Conservation (phyloP, 2,113 vertebrate species). For the Forbesichthys papilliferus region DNA sequence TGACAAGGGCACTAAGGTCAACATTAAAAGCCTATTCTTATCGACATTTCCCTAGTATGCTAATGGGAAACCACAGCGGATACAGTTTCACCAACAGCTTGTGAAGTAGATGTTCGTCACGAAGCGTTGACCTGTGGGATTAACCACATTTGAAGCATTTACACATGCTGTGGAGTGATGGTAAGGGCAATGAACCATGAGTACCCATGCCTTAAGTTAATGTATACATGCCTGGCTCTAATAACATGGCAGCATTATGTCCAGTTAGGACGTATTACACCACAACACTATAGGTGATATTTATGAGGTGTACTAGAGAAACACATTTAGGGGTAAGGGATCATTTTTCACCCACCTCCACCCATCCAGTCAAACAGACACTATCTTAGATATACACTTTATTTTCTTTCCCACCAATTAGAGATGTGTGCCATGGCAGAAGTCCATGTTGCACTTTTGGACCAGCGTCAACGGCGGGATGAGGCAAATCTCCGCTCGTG, state of each 20-base stretch:
- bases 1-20: conserved; percentile 15
- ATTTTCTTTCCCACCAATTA: conserved; percentile 52
- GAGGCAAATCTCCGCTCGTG: conserved; percentile 62
- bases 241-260: too few species aligned
- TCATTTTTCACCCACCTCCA: too few species aligned
- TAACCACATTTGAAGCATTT: conserved; percentile 24
- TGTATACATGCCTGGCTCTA: too few species aligned
- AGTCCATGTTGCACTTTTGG: conserved; percentile 63
- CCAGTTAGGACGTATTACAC: too few species aligned
- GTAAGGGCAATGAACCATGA: too few species aligned
- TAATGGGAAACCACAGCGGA: conserved; percentile 32
- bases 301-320: too few species aligned
- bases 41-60: conserved; percentile 33
- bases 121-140: conserved; percentile 54
- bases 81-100: conserved; percentile 51
- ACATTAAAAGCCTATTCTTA: conserved; percentile 27
- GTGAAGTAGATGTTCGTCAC: conserved; percentile 66
- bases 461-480: conserved; percentile 57
- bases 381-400: conserved; percentile 21
- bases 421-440: conserved; percentile 46
- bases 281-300: too few species aligned
- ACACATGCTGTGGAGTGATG: conserved; percentile 3
- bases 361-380: too few species aligned
- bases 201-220: too few species aligned
- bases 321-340: too few species aligned